Conservation (phyloP, 2,113 vertebrate genomes). For the Cygnus buccinator region DNA sequence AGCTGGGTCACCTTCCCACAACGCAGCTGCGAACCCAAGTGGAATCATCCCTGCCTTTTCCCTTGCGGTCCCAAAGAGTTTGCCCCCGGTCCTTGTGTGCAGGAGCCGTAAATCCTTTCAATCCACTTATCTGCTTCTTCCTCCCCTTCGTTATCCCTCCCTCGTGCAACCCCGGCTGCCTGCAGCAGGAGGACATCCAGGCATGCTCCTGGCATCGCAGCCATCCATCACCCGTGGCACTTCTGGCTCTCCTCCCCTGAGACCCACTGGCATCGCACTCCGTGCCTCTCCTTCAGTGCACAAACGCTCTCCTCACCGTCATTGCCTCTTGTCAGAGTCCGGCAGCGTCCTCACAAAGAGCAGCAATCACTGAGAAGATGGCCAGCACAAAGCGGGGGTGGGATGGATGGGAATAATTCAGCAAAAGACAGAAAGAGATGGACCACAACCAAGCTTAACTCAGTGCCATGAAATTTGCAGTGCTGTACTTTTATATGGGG, state of each 20-base stretch:
- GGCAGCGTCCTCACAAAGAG: neutral
- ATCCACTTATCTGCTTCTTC: neutral
- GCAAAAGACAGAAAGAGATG: neutral
- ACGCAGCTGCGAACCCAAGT: neutral
- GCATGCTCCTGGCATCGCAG: rapidly evolving
- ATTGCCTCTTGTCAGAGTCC: neutral
- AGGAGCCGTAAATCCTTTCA: neutral
- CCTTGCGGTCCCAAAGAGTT: rapidly evolving
- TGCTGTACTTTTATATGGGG: neutral
- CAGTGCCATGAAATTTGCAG: neutral
- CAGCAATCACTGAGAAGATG: neutral
- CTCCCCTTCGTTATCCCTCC: neutral
- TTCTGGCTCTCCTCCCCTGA: neutral
- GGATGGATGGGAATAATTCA: neutral
- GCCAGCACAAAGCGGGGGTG: neutral
- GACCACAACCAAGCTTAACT: neutral
- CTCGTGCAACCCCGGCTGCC: rapidly evolving
- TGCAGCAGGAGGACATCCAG: neutral
- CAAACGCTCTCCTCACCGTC: neutral
- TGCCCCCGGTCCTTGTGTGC: neutral
- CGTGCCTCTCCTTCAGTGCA: neutral
- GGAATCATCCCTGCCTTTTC: neutral
- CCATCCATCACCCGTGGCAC: neutral
- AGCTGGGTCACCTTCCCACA: slow-evolving; percentile 18
- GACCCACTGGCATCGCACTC: neutral